Evolutionary conservation across 2,888 invertebrate species (phyloP), one percentile per base, ranked within the genome.

Genomic region (Philopedon plagiatum): DNA sequence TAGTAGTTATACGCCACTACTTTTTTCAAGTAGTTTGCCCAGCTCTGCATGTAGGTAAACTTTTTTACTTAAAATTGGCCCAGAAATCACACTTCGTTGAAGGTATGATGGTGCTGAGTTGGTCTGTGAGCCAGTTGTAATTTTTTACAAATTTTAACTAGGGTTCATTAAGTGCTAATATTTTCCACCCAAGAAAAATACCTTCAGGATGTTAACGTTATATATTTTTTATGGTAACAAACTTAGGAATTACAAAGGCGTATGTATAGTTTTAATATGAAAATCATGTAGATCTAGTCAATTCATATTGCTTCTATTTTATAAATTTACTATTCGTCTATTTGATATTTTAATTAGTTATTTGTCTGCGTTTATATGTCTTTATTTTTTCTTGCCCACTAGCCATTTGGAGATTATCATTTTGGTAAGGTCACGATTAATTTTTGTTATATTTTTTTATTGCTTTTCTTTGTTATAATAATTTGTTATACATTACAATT

Each of bases 381-480:
- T 51, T 62, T 61, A 34, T 60, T 49, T 57, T 75, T 76, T 58
- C 76, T 76, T 75, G 78, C 76, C 74, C 63, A 39, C 73, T 75
- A 82, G 81, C 77, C 78, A 62, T 75, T 78, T 72, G 80, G 81
- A 70, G 78, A 76, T 66, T 78, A 76, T 74, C 78, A 78, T 71
- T 74, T 79, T 71, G 79, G 80, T 81, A 78, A 80, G 80, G 44
- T 64, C 54, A 46, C 39, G 7, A 44, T 26, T 49, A 7, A 18
- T 61, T 61, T 51, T 13, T n/a, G 29, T 51, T 51, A 2, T 39
- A 9, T 39, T 34, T 44, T 3, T n/a, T n/a, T n/a, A n/a, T n/a
- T n/a, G n/a, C n/a, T n/a, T n/a, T n/a, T n/a, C n/a, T n/a, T n/a
- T n/a, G n/a, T n/a, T n/a, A n/a, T n/a, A n/a, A n/a, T n/a, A n/a